Percentiles rank a stretch among this genome's conserved stretches.
phyloP scores from a whole-genome alignment of 2,113 vertebrate species.

The Epinephelus fuscoguttatus region DNA sequence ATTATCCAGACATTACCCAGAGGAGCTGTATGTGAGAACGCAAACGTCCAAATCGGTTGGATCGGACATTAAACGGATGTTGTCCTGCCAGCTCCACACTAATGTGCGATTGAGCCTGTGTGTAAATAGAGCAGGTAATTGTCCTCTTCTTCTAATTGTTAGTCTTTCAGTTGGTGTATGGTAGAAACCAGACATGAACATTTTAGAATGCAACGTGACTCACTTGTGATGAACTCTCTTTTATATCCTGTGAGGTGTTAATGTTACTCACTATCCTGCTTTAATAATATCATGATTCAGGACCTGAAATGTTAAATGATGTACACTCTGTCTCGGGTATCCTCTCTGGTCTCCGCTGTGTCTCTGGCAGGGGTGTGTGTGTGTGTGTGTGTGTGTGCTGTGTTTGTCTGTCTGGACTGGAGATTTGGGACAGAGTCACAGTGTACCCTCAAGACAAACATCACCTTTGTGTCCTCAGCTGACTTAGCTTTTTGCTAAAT shows the following conservation, averaged over 20 bases:
- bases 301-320: slow-evolving; percentile 32
- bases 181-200: background rate
- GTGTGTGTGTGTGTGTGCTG: slow-evolving; percentile 1
- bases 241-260: slow-evolving; percentile 6
- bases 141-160: too few relatives aligned
- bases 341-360: slow-evolving; percentile 25
- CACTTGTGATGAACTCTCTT: background rate
- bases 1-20: too few relatives aligned
- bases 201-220: background rate
- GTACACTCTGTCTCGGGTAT: slow-evolving; percentile 19
- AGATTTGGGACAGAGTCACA: slow-evolving; percentile 53
- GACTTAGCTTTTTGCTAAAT: slow-evolving; percentile 6
- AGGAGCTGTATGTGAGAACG: too few relatives aligned
- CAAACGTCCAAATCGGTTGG: too few relatives aligned
- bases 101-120: too few relatives aligned
- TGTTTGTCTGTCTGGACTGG: slow-evolving; percentile 22
- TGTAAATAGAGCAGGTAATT: background rate
- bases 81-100: too few relatives aligned
- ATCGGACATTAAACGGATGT: too few relatives aligned
- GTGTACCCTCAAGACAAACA: slow-evolving; percentile 63
- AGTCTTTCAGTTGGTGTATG: too few relatives aligned
- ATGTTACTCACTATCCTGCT: background rate
- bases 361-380: background rate
- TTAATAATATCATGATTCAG: slow-evolving; percentile 19
- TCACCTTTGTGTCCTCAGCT: slow-evolving; percentile 50